Conservation (phyloP, 2,797 vertebrate genomes). For the Rousettus madagascariensis region DNA sequence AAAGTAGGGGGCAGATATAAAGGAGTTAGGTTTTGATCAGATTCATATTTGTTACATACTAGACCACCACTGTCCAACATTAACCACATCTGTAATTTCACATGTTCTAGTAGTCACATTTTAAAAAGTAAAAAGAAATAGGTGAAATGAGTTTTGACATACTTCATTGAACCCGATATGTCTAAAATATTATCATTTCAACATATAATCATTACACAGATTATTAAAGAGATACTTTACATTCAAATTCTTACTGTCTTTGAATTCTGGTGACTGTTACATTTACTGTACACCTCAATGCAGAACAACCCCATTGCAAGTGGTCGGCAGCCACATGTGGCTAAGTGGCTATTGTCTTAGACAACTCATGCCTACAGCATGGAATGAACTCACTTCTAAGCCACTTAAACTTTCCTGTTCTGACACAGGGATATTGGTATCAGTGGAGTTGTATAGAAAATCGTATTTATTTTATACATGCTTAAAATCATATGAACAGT, state of each 20-base stretch:
- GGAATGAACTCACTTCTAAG: neutral
- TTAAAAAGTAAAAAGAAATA: neutral
- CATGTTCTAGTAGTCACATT: neutral
- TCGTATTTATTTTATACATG: neutral
- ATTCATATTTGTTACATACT: neutral
- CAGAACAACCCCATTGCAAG: neutral
- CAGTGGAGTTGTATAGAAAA: neutral
- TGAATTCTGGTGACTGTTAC: neutral
- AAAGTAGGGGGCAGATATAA: neutral
- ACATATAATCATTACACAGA: neutral
- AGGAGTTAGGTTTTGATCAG: neutral
- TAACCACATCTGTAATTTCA: neutral
- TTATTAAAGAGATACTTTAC: neutral
- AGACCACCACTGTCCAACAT: neutral
- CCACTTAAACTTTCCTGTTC: neutral
- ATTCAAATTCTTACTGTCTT: neutral
- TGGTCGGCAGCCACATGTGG: neutral
- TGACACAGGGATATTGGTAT: neutral
- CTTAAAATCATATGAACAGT: neutral
- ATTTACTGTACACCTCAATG: neutral
- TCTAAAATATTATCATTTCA: neutral
- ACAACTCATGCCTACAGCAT: neutral
- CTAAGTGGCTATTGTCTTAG: rapidly evolving
- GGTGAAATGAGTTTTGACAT: neutral
- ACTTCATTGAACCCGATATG: neutral